These are phyloP conservation scores for Phoxinus dragarum DNA, from an alignment of 2,797 vertebrate genomes.

Conservation along the genomic window DNA sequence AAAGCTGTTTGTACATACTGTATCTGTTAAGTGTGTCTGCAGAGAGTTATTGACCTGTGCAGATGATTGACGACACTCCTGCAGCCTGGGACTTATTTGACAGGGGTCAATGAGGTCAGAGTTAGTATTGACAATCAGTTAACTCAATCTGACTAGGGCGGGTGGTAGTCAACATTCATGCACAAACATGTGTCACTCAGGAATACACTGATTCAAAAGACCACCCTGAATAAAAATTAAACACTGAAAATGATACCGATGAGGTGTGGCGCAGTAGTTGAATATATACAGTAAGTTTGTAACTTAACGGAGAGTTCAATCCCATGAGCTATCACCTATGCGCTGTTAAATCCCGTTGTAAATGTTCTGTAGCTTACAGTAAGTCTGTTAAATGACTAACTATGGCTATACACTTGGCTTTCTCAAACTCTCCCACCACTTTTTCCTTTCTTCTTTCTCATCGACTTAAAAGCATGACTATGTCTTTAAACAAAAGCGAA, in stretches of 20 bases:
- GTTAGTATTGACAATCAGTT: conserved; percentile 70
- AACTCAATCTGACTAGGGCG: conserved; percentile 67
- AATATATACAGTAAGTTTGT: neutral
- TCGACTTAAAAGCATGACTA: neutral
- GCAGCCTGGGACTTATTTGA: conserved; percentile 72
- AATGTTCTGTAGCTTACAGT: neutral
- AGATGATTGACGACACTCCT: conserved; percentile 63
- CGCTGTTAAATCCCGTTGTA: neutral
- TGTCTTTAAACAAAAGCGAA: conserved; percentile 37
- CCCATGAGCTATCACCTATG: neutral
- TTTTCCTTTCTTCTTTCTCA: neutral
- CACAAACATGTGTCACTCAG: conserved; percentile 7
- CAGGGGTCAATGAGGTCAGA: conserved; percentile 67
- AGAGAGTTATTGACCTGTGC: conserved; percentile 70
- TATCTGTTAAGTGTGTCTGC: conserved; percentile 53
- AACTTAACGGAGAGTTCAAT: neutral
- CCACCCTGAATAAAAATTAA: conserved; percentile 6
- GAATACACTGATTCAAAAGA: conserved; percentile 13
- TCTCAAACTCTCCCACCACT: conserved; percentile 14
- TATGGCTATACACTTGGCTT: neutral
- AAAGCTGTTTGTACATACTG: neutral
- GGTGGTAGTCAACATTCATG: neutral
- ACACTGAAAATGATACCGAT: conserved; percentile 16
- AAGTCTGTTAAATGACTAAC: neutral
- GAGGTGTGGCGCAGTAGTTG: neutral